These are phyloP conservation scores for Lysandra bellargus DNA, from an alignment of 2,888 invertebrate genomes.

Conservation along the genomic window DNA sequence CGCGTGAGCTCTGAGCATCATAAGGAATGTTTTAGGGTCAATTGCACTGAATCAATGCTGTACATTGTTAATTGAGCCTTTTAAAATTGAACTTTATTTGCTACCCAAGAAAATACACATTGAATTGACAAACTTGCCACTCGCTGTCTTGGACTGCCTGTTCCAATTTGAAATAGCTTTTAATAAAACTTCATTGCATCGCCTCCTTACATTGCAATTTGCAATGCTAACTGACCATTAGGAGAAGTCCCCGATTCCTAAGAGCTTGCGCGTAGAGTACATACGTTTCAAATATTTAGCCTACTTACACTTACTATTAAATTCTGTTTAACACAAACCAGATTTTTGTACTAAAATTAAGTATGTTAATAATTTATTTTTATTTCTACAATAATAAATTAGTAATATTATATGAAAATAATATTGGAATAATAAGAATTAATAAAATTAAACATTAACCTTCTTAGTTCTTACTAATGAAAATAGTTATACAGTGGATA, in stretches of 20 bases:
- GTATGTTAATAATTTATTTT: slow-evolving; percentile 24
- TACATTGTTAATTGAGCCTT: no score
- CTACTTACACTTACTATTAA: slow-evolving; percentile 5
- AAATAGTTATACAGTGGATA: neutral
- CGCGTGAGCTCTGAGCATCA: neutral
- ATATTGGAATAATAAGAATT: neutral
- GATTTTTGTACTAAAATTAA: slow-evolving; percentile 40
- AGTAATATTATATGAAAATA: neutral
- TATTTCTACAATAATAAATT: neutral
- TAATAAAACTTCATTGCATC: no score
- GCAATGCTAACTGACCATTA: neutral
- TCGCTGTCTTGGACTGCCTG: no score
- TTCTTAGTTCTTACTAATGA: neutral
- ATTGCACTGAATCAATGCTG: neutral
- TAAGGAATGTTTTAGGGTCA: neutral
- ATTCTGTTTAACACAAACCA: slow-evolving; percentile 33
- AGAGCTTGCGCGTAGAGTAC: neutral
- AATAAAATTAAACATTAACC: neutral
- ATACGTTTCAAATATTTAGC: slow-evolving; percentile 20
- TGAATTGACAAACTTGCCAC: no score
- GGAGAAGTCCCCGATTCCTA: neutral
- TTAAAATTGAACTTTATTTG: neutral
- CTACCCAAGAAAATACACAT: neutral
- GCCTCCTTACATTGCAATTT: no score
- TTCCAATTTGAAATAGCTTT: no score